Conservation (phyloP, 2,888 invertebrate species). For the Rhaphigaster nebulosa region DNA sequence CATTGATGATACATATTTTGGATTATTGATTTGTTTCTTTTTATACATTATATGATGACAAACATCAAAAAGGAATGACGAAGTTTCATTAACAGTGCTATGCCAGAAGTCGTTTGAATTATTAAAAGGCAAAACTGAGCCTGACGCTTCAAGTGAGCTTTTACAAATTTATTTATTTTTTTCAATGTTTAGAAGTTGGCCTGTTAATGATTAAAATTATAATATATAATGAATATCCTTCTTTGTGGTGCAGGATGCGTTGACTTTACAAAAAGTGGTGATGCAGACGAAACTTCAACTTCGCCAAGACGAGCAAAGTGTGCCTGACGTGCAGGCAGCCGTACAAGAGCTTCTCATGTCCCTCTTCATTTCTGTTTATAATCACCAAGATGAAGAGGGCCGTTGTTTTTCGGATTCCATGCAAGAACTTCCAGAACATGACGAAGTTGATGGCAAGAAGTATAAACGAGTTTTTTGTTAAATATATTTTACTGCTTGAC, state of each 20-base stretch:
- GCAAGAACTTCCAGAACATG: slow-evolving; percentile 92
- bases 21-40: not conserved
- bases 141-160: not conserved
- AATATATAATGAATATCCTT: not conserved
- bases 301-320: slow-evolving; percentile 85
- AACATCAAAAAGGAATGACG: not conserved
- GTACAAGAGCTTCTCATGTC: slow-evolving; percentile 92
- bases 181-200: not conserved
- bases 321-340: slow-evolving; percentile 90
- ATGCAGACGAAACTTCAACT: slow-evolving; percentile 92
- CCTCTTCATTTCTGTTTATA: slow-evolving; percentile 93
- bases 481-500: not conserved
- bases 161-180: not conserved
- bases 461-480: slow-evolving; percentile 68
- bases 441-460: slow-evolving; percentile 79
- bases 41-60: not conserved
- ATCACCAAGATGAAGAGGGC: slow-evolving; percentile 97
- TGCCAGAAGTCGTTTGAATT: not conserved
- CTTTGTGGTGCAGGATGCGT: slow-evolving; percentile 78
- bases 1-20: not conserved
- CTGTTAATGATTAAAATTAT: not conserved
- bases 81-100: not conserved
- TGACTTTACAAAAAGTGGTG: slow-evolving; percentile 91
- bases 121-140: not conserved
- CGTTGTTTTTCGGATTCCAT: slow-evolving; percentile 96